Conservation (phyloP, 1,140 invertebrate genomes). For the Leptoteleia sp. region DNA sequence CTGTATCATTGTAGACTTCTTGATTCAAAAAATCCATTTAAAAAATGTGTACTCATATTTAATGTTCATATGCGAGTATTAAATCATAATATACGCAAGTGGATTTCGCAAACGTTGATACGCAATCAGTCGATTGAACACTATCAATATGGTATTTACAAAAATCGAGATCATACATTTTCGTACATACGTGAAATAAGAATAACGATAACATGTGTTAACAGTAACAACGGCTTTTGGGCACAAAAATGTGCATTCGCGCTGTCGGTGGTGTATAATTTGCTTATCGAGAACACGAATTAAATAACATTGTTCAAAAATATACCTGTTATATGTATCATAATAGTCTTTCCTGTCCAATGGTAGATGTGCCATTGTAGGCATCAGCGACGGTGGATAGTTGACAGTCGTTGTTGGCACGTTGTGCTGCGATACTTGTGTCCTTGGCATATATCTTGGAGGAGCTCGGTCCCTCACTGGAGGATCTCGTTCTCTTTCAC, state of each 20-base stretch:
- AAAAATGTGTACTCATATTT: slow-evolving; percentile 1
- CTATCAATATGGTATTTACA: slow-evolving; percentile 31
- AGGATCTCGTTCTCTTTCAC: slow-evolving; percentile 77
- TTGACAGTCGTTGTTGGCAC: slow-evolving; percentile 70
- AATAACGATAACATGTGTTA: slow-evolving; percentile 41
- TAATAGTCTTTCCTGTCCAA: slow-evolving; percentile 82
- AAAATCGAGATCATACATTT: slow-evolving; percentile 44
- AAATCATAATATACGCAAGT: slow-evolving; percentile 11
- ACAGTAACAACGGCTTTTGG: slow-evolving; percentile 28
- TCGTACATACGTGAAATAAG: slow-evolving; percentile 35
- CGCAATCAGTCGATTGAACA: slow-evolving; percentile 20
- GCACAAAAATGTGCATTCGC: slow-evolving; percentile 31
- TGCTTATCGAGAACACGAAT: slow-evolving; percentile 78
- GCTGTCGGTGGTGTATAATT: slow-evolving; percentile 57
- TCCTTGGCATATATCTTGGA: slow-evolving; percentile 72
- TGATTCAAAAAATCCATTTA: neutral
- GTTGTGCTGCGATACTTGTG: slow-evolving; percentile 73
- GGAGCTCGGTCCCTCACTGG: slow-evolving; percentile 71
- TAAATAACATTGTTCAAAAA: slow-evolving; percentile 81
- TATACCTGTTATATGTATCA: slow-evolving; percentile 82
- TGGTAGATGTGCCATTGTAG: slow-evolving; percentile 76
- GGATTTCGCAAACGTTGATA: slow-evolving; percentile 12
- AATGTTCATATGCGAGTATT: too few relatives aligned
- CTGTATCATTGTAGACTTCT: slow-evolving; percentile 13
- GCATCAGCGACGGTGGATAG: slow-evolving; percentile 72